Percentiles rank a stretch among this genome's conserved stretches.
Conservation (phyloP, 1,140 invertebrate genomes). For the Drosophila micromelanica region DNA sequence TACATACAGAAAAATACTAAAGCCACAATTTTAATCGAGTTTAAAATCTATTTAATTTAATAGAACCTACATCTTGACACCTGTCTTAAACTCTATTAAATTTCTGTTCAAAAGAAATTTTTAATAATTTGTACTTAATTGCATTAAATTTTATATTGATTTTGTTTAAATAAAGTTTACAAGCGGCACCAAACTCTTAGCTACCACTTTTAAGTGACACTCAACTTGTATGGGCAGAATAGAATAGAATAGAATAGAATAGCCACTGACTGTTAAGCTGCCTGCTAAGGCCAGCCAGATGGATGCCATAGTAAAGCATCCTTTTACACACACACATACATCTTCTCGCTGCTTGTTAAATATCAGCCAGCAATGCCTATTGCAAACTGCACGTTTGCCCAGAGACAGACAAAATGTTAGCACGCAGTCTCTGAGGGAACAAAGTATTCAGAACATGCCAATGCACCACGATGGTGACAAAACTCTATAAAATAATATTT, state of each 20-base stretch:
- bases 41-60: too few relatives aligned
- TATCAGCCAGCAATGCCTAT: constrained; percentile 16
- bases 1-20: too few relatives aligned
- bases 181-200: constrained; percentile 6
- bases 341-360: background rate
- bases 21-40: too few relatives aligned
- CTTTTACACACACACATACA: background rate
- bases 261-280: constrained; percentile 1
- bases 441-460: constrained; percentile 10
- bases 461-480: constrained; percentile 1
- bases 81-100: too few relatives aligned
- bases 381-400: constrained; percentile 1
- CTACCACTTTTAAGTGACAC: background rate
- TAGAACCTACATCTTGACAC: too few relatives aligned
- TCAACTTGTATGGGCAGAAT: background rate
- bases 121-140: too few relatives aligned
- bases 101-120: too few relatives aligned
- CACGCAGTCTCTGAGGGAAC: background rate
- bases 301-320: background rate
- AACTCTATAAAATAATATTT: constrained; percentile 17
- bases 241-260: background rate
- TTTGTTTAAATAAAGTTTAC: too few relatives aligned
- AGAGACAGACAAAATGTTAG: constrained; percentile 6
- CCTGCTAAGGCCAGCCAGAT: background rate
- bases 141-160: too few relatives aligned